Percentiles rank a stretch among this genome's conserved stretches.
Evolutionary conservation across 2,797 vertebrate species (phyloP).

Genomic region (Monodelphis domestica): DNA sequence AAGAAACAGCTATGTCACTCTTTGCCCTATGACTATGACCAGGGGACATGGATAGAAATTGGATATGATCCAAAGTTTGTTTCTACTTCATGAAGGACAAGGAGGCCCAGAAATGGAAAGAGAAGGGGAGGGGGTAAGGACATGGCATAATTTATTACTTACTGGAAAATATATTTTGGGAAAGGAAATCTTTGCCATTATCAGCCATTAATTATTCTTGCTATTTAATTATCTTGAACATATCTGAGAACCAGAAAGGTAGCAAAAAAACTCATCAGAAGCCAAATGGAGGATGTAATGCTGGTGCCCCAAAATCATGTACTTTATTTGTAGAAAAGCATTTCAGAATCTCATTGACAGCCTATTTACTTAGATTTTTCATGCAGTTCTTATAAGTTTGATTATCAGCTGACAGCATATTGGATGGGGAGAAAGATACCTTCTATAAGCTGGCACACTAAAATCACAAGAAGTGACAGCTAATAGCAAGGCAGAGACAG

Average conservation of each 20-base stretch:
- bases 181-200: background rate
- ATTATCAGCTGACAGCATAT: background rate
- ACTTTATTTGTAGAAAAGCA: background rate
- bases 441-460: background rate
- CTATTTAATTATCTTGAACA: constrained; percentile 9
- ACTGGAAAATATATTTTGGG: background rate
- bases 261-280: background rate
- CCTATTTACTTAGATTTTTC: background rate
- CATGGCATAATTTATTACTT: background rate
- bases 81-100: background rate
- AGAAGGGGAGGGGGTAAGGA: background rate
- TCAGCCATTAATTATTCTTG: constrained; percentile 1
- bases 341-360: background rate
- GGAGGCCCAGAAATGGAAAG: background rate
- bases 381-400: background rate
- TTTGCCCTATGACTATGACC: background rate
- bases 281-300: rapidly evolving
- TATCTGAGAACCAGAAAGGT: background rate
- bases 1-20: background rate
- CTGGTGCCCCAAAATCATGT: background rate
- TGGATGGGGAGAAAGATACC: background rate
- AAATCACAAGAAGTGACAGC: background rate
- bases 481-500: background rate
- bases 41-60: background rate
- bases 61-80: background rate